phyloP scores from a whole-genome alignment of 2,888 invertebrate species.

The Elegia similella region DNA sequence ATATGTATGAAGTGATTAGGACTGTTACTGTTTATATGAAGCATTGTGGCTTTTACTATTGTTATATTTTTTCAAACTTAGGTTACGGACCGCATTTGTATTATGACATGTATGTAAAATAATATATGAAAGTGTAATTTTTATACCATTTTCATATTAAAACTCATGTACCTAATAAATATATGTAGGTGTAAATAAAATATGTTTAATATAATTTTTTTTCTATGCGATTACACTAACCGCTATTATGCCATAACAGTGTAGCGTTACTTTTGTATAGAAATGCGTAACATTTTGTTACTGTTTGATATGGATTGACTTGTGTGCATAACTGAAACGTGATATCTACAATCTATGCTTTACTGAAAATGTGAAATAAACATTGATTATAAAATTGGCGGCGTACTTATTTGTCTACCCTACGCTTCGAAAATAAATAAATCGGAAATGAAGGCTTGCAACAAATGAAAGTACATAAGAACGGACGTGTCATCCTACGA shows the following conservation, averaged over 20 bases:
- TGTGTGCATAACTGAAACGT: constrained; percentile 80
- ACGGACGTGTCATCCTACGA: no score
- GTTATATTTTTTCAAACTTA: constrained; percentile 78
- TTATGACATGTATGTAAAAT: constrained; percentile 67
- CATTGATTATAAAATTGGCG: constrained; percentile 61
- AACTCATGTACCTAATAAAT: constrained; percentile 78
- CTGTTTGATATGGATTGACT: constrained; percentile 75
- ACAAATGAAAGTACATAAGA: no score
- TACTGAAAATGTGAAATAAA: constrained; percentile 79
- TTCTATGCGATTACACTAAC: constrained; percentile 77
- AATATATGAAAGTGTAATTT: constrained; percentile 79
- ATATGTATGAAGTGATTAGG: constrained; percentile 60
- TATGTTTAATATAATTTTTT: constrained; percentile 76
- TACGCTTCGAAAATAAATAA: neutral
- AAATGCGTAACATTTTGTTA: constrained; percentile 65
- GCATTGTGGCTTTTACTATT: constrained; percentile 75
- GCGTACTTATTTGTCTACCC: neutral
- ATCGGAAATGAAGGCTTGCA: no score
- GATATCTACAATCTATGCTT: constrained; percentile 82
- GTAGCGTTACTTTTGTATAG: constrained; percentile 72
- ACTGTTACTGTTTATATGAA: constrained; percentile 65
- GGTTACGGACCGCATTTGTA: constrained; percentile 74
- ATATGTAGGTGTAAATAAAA: constrained; percentile 73
- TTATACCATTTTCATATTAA: constrained; percentile 80
- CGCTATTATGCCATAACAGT: constrained; percentile 68